These are phyloP conservation scores for Dasyurus viverrinus DNA, from an alignment of 2,113 vertebrate genomes.

Conservation along the genomic window DNA sequence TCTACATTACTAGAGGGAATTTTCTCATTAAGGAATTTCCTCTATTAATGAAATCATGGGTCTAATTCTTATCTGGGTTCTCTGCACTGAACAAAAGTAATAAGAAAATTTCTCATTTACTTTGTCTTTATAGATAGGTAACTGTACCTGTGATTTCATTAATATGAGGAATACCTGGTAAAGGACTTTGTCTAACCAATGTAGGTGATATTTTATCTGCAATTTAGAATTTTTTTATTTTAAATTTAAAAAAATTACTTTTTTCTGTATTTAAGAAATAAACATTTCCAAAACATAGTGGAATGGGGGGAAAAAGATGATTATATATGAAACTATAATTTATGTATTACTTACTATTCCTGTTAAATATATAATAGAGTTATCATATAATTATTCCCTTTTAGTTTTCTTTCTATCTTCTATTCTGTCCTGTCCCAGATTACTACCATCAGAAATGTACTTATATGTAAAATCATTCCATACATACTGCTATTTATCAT, in stretches of 20 bases:
- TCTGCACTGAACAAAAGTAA: background rate
- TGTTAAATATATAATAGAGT: background rate
- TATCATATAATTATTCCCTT: background rate
- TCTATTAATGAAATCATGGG: background rate
- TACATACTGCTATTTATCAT: background rate
- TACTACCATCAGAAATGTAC: background rate
- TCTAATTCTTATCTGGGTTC: background rate
- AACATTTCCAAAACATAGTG: background rate
- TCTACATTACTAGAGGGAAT: background rate
- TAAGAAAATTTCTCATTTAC: background rate
- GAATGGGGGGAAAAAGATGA: background rate
- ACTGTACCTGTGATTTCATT: background rate
- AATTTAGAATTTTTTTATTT: background rate
- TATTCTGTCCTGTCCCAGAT: background rate
- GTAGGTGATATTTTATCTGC: background rate
- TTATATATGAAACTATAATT: background rate
- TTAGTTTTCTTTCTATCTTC: background rate
- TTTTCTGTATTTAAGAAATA: background rate
- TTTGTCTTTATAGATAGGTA: background rate
- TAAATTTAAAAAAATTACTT: background rate
- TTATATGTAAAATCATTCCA: background rate
- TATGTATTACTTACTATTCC: background rate
- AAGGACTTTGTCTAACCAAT: background rate
- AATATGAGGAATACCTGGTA: background rate
- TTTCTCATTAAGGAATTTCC: background rate